A percentile compares a stretch with the other conserved stretches of the same genome.
Conservation (phyloP, 2,888 invertebrate species). For the Cephus pygmeus region DNA sequence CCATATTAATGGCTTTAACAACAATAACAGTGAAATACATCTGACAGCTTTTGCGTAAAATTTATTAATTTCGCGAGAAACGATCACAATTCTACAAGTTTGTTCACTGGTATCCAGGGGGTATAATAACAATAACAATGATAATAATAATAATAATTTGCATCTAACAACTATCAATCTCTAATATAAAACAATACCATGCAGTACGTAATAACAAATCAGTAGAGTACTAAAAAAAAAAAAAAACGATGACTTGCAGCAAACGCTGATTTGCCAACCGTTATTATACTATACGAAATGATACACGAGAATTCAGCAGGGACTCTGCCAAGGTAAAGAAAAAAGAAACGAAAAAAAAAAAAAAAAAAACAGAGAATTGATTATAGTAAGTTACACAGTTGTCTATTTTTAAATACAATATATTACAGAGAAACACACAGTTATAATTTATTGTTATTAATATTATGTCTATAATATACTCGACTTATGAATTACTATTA, state of each 20-base stretch:
- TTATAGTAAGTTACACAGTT: constrained; percentile 37
- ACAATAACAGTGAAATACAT: neutral
- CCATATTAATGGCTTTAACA: neutral
- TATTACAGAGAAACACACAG: constrained; percentile 66
- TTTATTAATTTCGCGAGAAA: neutral
- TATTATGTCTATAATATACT: constrained; percentile 60
- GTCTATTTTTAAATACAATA: constrained; percentile 64
- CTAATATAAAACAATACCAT: neutral
- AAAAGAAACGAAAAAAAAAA: constrained; percentile 12
- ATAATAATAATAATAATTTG: neutral
- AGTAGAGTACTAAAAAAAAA: neutral
- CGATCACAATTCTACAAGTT: neutral
- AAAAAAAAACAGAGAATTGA: constrained; percentile 12
- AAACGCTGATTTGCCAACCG: neutral
- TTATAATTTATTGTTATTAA: constrained; percentile 64
- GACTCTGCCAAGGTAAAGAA: constrained; percentile 7
- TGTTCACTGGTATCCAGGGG: neutral
- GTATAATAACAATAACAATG: neutral
- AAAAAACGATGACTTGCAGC: neutral
- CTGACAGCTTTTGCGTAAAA: neutral
- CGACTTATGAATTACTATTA: constrained; percentile 46
- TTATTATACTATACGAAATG: neutral
- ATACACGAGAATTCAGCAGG: neutral
- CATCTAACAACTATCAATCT: neutral
- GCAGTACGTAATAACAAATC: neutral